Evolutionary conservation across 2,888 invertebrate genomes (phyloP), one percentile per base, ranked within the genome.

Genomic region (Tinea pellionella): DNA sequence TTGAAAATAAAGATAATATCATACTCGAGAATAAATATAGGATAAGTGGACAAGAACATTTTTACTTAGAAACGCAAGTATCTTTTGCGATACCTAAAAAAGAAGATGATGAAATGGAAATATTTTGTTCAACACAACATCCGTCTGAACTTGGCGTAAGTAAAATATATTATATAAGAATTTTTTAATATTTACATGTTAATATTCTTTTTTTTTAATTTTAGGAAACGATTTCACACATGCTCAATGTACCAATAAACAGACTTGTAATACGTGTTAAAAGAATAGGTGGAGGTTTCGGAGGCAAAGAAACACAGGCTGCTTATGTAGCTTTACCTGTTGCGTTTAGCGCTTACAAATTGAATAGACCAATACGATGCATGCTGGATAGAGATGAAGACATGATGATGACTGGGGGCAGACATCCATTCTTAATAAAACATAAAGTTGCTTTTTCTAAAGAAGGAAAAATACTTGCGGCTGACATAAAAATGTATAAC

Each of bases 231-330:
- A 78, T 91, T 0, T 88, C 92, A 0, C 84, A 89, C 62, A 88
- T 89, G 0, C 78, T 95, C 15, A 88, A 88, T 6, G 75, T 94
- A 18, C 90, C 91, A 0, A 85, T 89, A 16, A 90, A 91, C 68
- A 89, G 89, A 66, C 78, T 96, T 2, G 88, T 89, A 0, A 89
- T 90, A 19, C 89, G 89, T 63, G 91, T 92, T 0, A 94, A 95
- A 72, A 87, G 96, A 61, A 78, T 96, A 62, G 96, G 95, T 0
- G 96, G 96, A n/a, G 96, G 94, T 30, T 96, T 96, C 72, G 96
- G 96, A 2, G 96, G 96, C 0, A 96, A 96, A 77, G 95, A 96
- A 74, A 90, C 92, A 0, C 88, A 92, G 41, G 77, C 88, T 1
- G 69, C 78, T 13, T 63, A 89, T 1, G 70, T 92, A 0, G 89